Evolutionary conservation across 2,888 invertebrate species (phyloP).

Genomic region (Phania funesta): DNA sequence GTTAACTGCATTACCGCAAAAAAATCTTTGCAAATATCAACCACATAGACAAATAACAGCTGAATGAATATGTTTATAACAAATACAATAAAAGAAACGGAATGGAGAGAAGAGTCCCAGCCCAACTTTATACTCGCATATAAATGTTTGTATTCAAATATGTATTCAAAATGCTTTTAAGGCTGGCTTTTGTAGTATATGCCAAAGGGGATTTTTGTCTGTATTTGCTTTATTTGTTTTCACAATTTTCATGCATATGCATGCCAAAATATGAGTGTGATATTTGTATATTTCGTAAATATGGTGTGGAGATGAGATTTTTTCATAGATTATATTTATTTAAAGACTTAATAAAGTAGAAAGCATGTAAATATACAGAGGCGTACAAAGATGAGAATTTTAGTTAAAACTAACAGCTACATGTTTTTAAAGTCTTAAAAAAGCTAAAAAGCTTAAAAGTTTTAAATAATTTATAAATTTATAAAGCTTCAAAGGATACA

Average conservation of each 20-base stretch:
- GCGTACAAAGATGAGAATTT: too few species aligned
- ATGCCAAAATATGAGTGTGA: slow-evolving; percentile 46
- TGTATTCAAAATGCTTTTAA: slow-evolving; percentile 9
- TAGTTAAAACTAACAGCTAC: too few species aligned
- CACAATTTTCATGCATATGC: slow-evolving; percentile 51
- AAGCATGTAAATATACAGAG: background rate
- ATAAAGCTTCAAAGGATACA: too few species aligned
- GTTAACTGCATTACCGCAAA: background rate
- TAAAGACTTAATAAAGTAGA: slow-evolving; percentile 31
- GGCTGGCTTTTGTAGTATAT: slow-evolving; percentile 17
- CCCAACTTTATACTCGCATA: background rate
- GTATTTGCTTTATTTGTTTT: slow-evolving; percentile 28
- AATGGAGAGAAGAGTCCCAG: background rate
- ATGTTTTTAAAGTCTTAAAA: too few species aligned
- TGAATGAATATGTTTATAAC: slow-evolving; percentile 51
- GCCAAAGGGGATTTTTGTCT: slow-evolving; percentile 56
- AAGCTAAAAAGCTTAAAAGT: too few species aligned
- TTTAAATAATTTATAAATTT: too few species aligned
- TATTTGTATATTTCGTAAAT: slow-evolving; percentile 20
- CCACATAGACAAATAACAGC: slow-evolving; percentile 61
- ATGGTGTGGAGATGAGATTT: slow-evolving; percentile 10
- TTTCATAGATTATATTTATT: slow-evolving; percentile 26
- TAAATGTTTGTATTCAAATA: slow-evolving; percentile 7
- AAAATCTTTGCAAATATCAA: slow-evolving; percentile 46
- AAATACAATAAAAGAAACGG: slow-evolving; percentile 10